Evolutionary conservation across 2,888 invertebrate genomes (phyloP).

Genomic region (Caenorhabditis parvicauda): DNA sequence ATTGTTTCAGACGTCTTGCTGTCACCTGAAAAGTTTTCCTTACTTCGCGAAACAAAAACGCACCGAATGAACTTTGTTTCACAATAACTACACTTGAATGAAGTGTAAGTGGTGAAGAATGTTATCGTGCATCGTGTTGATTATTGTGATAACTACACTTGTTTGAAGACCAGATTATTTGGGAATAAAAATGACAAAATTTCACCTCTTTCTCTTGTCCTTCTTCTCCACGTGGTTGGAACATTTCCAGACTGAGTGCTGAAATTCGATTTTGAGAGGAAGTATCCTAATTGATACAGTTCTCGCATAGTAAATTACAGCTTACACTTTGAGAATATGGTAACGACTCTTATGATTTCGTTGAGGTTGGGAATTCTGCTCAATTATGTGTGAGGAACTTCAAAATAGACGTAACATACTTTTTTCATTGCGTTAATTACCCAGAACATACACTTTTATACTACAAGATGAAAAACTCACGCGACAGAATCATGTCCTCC

Average conservation of each 20-base stretch:
- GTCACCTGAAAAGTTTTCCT: slow-evolving; percentile 25
- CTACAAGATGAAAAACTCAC: slow-evolving; percentile 63
- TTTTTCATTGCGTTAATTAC: too few relatives aligned
- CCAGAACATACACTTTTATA: too few relatives aligned
- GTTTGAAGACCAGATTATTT: too few relatives aligned
- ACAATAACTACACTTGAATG: not conserved
- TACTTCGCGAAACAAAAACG: not conserved
- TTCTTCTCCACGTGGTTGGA: slow-evolving; percentile 73
- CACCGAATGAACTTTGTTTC: not conserved
- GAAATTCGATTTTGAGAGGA: slow-evolving; percentile 16
- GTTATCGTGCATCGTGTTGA: too few relatives aligned
- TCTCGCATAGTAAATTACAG: too few relatives aligned
- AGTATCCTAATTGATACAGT: not conserved
- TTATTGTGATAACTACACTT: not conserved
- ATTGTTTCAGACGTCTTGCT: slow-evolving; percentile 53
- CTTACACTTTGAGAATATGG: too few relatives aligned
- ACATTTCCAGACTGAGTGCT: slow-evolving; percentile 85
- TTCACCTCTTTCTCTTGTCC: slow-evolving; percentile 61
- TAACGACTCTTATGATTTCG: not conserved
- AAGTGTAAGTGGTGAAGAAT: too few relatives aligned
- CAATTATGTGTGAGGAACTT: slow-evolving; percentile 1
- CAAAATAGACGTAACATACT: too few relatives aligned
- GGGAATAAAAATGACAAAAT: slow-evolving; percentile 1
- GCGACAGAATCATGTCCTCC: slow-evolving; percentile 89
- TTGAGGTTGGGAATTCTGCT: not conserved